Conservation (phyloP, 2,113 vertebrate genomes). For the Tetrax tetrax region DNA sequence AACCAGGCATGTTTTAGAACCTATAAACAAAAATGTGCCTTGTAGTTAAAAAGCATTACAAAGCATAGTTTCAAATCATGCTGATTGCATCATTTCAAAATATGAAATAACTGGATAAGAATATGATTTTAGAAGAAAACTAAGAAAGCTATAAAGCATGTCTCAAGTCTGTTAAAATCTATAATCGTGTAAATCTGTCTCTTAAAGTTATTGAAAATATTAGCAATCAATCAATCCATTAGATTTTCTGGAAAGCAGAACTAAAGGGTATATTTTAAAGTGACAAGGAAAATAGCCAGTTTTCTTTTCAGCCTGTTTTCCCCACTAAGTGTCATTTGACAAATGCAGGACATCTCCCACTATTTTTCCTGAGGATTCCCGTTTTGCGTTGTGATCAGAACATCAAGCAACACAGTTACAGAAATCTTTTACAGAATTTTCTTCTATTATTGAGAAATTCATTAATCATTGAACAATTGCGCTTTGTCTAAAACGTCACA, state of each 20-base stretch:
- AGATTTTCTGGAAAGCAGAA: background rate
- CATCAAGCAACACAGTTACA: background rate
- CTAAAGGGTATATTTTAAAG: background rate
- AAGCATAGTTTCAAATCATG: background rate
- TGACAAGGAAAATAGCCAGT: background rate
- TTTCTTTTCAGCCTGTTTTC: background rate
- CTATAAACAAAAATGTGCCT: background rate
- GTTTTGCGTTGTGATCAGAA: background rate
- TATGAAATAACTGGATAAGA: background rate
- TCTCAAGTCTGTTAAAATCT: background rate
- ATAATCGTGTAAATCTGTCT: background rate
- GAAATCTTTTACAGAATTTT: conserved; percentile 20
- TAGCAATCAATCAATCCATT: background rate
- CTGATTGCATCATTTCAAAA: background rate
- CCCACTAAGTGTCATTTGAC: background rate
- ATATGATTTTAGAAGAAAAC: background rate
- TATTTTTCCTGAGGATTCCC: background rate
- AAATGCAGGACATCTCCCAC: background rate
- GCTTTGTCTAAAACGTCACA: conserved; percentile 22
- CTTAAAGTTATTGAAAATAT: background rate
- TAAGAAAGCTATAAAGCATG: background rate
- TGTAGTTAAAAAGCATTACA: background rate
- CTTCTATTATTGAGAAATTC: conserved; percentile 4
- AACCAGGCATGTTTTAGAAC: background rate
- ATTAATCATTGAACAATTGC: conserved; percentile 60